phyloP scores from a whole-genome alignment of 1,140 invertebrate genomes.

The Drosophila sturtevanti region DNA sequence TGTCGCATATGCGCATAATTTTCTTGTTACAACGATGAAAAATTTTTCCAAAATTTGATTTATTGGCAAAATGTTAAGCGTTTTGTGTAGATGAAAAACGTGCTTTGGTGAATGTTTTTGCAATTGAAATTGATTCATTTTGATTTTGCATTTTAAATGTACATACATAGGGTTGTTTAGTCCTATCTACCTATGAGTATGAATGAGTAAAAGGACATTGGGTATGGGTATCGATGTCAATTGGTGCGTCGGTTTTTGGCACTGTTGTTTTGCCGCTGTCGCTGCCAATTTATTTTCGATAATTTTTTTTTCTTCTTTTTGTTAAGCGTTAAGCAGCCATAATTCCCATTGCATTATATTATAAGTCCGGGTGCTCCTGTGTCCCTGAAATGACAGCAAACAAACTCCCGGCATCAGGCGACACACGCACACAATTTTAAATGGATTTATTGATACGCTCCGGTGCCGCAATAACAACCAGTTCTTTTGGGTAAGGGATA shows the following conservation, averaged over 20 bases:
- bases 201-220: not conserved
- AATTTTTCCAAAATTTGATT: conserved; percentile 72
- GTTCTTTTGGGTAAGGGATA: not conserved
- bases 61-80: conserved; percentile 66
- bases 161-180: conserved; percentile 64
- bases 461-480: conserved; percentile 52
- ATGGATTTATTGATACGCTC: conserved; percentile 80
- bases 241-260: conserved; percentile 62
- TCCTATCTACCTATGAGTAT: not conserved
- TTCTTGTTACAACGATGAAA: conserved; percentile 29
- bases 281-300: conserved; percentile 71
- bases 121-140: conserved; percentile 81
- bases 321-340: conserved; percentile 70
- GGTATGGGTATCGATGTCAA: conserved; percentile 60
- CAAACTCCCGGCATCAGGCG: conserved; percentile 6
- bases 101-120: conserved; percentile 55
- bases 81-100: conserved; percentile 24
- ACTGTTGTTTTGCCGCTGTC: conserved; percentile 72
- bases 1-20: conserved; percentile 72
- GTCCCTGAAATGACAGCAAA: conserved; percentile 29
- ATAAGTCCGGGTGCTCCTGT: conserved; percentile 9
- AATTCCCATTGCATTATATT: conserved; percentile 75
- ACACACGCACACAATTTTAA: conserved; percentile 78
- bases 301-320: too few relatives aligned
- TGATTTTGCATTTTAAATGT: conserved; percentile 82